Evolutionary conservation across 2,113 vertebrate species (phyloP).

Genomic region (Dicentrarchus labrax): DNA sequence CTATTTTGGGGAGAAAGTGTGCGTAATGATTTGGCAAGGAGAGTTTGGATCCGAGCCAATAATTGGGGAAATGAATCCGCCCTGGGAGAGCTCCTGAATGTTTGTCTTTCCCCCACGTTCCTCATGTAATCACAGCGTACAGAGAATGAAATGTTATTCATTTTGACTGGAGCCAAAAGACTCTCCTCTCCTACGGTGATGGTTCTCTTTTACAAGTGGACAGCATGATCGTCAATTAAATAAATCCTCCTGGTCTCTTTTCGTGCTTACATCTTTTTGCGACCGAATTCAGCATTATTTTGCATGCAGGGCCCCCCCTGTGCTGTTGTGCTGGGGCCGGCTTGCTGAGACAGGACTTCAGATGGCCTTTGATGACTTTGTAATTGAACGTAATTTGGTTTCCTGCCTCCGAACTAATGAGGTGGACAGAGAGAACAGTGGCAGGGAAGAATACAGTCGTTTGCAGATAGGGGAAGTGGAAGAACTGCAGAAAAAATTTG

Average conservation of each 20-base stretch:
- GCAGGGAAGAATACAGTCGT: slow-evolving; percentile 64
- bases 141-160: slow-evolving; percentile 12
- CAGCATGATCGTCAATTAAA: slow-evolving; percentile 16
- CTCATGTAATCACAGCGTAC: slow-evolving; percentile 21
- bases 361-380: slow-evolving; percentile 83
- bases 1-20: slow-evolving; percentile 31
- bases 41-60: slow-evolving; percentile 37
- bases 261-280: slow-evolving; percentile 2
- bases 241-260: slow-evolving; percentile 32
- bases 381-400: slow-evolving; percentile 86
- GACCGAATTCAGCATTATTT: slow-evolving; percentile 29
- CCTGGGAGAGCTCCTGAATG: slow-evolving; percentile 23
- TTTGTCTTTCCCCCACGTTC: background rate
- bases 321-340: slow-evolving; percentile 30
- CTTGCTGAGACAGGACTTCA: slow-evolving; percentile 82
- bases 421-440: slow-evolving; percentile 71
- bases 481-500: slow-evolving; percentile 26
- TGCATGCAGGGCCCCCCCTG: background rate
- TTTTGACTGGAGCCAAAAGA: slow-evolving; percentile 14
- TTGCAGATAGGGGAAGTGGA: slow-evolving; percentile 41
- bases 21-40: slow-evolving; percentile 53
- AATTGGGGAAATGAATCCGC: slow-evolving; percentile 46
- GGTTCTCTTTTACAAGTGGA: slow-evolving; percentile 36
- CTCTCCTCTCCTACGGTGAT: background rate
- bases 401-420: slow-evolving; percentile 85